phyloP scores from a whole-genome alignment of 2,113 vertebrate species.

The Epinephelus cyanopodus region DNA sequence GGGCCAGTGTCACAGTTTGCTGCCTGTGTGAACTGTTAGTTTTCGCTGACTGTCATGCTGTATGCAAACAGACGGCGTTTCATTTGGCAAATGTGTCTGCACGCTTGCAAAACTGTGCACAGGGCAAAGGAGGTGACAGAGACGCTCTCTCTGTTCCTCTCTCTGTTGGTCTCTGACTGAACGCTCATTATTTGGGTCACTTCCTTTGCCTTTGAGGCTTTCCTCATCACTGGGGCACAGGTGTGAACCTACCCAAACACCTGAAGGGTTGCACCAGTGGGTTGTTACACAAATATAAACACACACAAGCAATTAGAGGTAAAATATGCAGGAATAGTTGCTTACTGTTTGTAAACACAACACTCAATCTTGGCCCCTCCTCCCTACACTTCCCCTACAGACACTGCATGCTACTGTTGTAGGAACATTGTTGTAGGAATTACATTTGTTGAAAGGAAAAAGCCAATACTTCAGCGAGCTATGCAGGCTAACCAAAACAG shows the following conservation, averaged over 20 bases:
- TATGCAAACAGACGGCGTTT: slow-evolving; percentile 63
- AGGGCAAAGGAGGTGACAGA: slow-evolving; percentile 42
- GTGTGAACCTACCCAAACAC: slow-evolving; percentile 61
- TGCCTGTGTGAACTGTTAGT: slow-evolving; percentile 50
- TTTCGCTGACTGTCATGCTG: slow-evolving; percentile 44
- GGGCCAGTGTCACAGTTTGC: slow-evolving; percentile 51
- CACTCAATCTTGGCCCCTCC: no score
- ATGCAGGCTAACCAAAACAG: no score
- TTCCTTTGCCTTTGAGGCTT: slow-evolving; percentile 53
- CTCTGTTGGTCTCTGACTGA: slow-evolving; percentile 40
- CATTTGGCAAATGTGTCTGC: slow-evolving; percentile 52
- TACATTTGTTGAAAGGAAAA: no score
- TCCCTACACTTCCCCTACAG: no score
- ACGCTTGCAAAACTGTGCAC: slow-evolving; percentile 41
- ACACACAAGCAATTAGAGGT: background rate
- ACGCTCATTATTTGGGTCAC: slow-evolving; percentile 65
- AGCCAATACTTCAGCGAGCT: no score
- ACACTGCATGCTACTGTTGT: no score
- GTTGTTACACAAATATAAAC: slow-evolving; percentile 16
- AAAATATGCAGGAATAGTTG: no score
- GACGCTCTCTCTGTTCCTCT: background rate
- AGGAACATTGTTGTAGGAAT: no score
- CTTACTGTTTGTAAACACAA: no score
- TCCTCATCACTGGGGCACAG: slow-evolving; percentile 52
- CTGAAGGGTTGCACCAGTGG: slow-evolving; percentile 37